phyloP scores from a whole-genome alignment of 2,888 invertebrate species.

The Erpobdella octoculata region DNA sequence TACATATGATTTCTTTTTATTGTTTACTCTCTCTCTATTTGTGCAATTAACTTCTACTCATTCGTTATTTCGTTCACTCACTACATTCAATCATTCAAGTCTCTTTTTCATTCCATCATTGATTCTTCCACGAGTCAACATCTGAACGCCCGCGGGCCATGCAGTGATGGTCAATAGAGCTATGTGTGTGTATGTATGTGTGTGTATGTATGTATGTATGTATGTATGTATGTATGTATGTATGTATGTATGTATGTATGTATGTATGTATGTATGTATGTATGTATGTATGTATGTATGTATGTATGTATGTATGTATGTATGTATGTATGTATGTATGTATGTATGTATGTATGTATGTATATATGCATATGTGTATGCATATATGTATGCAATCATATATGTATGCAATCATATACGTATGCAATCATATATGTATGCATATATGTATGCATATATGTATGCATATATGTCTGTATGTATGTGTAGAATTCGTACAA shows the following conservation, averaged over 20 bases:
- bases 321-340: neutral
- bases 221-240: too few species aligned
- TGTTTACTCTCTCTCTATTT: neutral
- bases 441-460: neutral
- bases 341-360: neutral
- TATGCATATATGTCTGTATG: neutral
- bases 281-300: neutral
- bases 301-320: too few species aligned
- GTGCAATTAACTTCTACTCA: neutral
- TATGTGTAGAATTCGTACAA: too few species aligned
- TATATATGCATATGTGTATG: neutral
- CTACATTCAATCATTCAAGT: too few species aligned
- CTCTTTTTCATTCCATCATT: neutral
- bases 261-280: too few species aligned
- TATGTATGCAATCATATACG: neutral
- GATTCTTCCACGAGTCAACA: neutral
- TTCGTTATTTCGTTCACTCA: neutral
- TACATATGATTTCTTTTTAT: too few species aligned
- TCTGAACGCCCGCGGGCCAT: constrained; percentile 13
- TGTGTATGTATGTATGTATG: too few species aligned
- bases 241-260: too few species aligned
- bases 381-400: neutral
- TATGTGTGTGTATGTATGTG: neutral
- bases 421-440: neutral
- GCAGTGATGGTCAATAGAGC: neutral